Evolutionary conservation across 2,113 vertebrate species (phyloP).

Genomic region (Albula goreensis): DNA sequence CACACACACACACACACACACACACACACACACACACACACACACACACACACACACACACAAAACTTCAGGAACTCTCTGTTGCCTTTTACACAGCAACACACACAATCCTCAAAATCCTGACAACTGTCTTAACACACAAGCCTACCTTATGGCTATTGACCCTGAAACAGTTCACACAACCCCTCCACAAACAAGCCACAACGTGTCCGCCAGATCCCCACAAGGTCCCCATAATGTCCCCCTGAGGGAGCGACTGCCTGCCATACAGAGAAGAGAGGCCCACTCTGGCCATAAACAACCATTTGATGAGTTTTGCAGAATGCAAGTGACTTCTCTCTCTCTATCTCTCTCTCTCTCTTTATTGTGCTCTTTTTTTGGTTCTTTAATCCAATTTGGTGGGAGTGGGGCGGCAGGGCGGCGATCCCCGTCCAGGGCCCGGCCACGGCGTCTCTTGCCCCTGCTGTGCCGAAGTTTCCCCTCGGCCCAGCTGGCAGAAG

Average conservation of each 20-base stretch:
- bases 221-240: neutral
- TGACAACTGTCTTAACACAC: neutral
- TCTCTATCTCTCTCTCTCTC: constrained; percentile 16
- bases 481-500: constrained; percentile 89
- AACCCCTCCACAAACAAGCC: neutral
- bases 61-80: neutral
- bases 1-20: neutral
- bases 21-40: neutral
- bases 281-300: constrained; percentile 5
- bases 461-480: constrained; percentile 79
- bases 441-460: constrained; percentile 73
- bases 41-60: neutral
- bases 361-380: constrained; percentile 44
- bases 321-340: constrained; percentile 11
- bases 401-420: constrained; percentile 68
- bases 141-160: neutral
- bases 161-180: neutral
- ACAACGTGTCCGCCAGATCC: neutral
- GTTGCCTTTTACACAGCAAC: neutral
- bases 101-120: no score
- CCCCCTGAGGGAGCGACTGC: neutral
- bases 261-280: neutral
- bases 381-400: constrained; percentile 79
- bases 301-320: constrained; percentile 34
- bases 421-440: constrained; percentile 65